Percentiles rank a stretch among this genome's conserved stretches.
Evolutionary conservation across 37 sponge, comb jelly and placozoan genomes (phyloP).

Genomic region (Cladorhizidae sp.): DNA sequence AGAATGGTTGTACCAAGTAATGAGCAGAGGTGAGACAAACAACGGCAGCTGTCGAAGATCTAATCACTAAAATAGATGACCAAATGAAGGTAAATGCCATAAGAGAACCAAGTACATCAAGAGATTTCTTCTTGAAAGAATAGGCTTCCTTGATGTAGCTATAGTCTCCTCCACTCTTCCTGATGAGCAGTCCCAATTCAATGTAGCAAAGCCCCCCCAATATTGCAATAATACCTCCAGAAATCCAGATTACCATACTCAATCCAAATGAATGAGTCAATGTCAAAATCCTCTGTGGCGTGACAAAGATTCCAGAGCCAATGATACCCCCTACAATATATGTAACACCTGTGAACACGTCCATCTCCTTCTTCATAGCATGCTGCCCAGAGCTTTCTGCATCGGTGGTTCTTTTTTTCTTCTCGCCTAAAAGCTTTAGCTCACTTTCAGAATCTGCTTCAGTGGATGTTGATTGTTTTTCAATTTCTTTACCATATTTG

Average conservation of each 20-base stretch:
- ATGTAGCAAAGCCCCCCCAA: conserved; percentile 71
- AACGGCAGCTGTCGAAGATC: conserved; percentile 36
- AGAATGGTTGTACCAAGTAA: conserved; percentile 57
- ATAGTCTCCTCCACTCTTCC: conserved; percentile 68
- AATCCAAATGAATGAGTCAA: conserved; percentile 57
- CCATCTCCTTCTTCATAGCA: conserved; percentile 15
- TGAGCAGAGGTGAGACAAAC: conserved; percentile 41
- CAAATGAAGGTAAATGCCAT: conserved; percentile 61
- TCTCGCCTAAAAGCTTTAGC: neutral
- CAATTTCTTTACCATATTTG: too few relatives aligned
- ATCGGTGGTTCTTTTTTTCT: neutral
- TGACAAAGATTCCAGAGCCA: conserved; percentile 85
- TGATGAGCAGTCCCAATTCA: conserved; percentile 68
- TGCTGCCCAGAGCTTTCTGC: neutral
- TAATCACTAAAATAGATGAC: conserved; percentile 35
- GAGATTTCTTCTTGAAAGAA: conserved; percentile 43
- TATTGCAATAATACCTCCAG: conserved; percentile 67
- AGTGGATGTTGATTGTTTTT: too few relatives aligned
- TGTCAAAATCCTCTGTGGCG: conserved; percentile 56
- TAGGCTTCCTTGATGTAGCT: conserved; percentile 59
- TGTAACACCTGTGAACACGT: conserved; percentile 15
- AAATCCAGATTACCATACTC: conserved; percentile 60
- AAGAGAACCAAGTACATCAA: conserved; percentile 39
- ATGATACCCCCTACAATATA: conserved; percentile 60
- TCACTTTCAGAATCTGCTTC: neutral